Evolutionary conservation across 1,140 invertebrate genomes (phyloP).

Genomic region (Drosophila tani): DNA sequence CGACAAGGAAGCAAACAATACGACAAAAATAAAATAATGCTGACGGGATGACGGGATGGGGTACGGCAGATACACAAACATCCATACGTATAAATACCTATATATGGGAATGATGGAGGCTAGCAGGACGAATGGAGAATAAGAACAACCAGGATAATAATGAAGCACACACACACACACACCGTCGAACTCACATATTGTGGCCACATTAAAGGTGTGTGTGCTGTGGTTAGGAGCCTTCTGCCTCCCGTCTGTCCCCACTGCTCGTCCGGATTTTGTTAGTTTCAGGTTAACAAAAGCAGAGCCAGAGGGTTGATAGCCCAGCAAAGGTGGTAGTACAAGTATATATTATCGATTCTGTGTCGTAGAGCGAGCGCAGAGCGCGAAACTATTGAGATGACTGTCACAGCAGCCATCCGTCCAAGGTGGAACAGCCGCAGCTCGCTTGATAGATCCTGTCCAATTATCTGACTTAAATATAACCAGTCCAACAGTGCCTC

Average conservation of each 20-base stretch:
- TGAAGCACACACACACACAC: slow-evolving; percentile 49
- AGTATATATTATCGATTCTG: slow-evolving; percentile 25
- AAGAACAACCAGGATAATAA: slow-evolving; percentile 72
- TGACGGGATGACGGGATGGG: slow-evolving; percentile 45
- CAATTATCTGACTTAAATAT: slow-evolving; percentile 42
- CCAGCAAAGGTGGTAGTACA: background rate
- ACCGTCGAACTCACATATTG: slow-evolving; percentile 14
- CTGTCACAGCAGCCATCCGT: slow-evolving; percentile 37
- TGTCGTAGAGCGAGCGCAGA: background rate
- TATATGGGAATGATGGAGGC: background rate
- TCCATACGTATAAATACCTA: background rate
- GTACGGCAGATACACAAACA: slow-evolving; percentile 13
- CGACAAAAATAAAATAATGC: slow-evolving; percentile 67
- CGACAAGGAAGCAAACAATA: slow-evolving; percentile 78
- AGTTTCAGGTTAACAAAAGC: slow-evolving; percentile 77
- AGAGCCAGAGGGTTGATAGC: slow-evolving; percentile 39
- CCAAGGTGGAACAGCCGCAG: slow-evolving; percentile 7
- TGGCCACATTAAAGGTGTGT: slow-evolving; percentile 65
- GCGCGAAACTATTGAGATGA: slow-evolving; percentile 41
- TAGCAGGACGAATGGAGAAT: slow-evolving; percentile 46
- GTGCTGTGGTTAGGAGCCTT: slow-evolving; percentile 35
- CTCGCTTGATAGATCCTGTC: slow-evolving; percentile 40
- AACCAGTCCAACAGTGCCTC: slow-evolving; percentile 1
- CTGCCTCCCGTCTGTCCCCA: background rate
- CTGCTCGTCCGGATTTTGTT: slow-evolving; percentile 60